Conservation (phyloP, 1,140 invertebrate species). For the Hylaeus volcanicus region DNA sequence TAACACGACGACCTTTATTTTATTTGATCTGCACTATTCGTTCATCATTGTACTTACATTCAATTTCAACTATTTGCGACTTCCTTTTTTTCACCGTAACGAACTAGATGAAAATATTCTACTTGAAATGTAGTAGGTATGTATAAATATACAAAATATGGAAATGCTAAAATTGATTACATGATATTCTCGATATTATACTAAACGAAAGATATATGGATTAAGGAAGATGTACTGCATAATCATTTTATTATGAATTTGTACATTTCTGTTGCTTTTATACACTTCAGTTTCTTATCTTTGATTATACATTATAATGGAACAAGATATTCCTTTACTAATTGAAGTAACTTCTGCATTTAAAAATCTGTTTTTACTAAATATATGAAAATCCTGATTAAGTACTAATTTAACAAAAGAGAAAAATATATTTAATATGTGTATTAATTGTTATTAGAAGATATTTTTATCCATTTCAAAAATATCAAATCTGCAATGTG, state of each 20-base stretch:
- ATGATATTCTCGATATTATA: conserved; percentile 38
- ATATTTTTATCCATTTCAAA: conserved; percentile 29
- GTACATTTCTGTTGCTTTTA: conserved; percentile 2
- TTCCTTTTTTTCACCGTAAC: conserved; percentile 21
- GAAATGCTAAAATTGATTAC: conserved; percentile 38
- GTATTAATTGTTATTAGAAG: conserved; percentile 33
- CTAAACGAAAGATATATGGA: conserved; percentile 8
- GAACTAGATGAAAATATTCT: conserved; percentile 27
- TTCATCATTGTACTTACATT: conserved; percentile 25
- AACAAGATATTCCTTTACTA: conserved; percentile 3
- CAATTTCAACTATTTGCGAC: conserved; percentile 20
- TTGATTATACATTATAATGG: not conserved
- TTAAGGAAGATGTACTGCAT: conserved; percentile 34
- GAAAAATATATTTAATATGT: conserved; percentile 16
- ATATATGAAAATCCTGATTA: not conserved
- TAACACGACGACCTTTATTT: not conserved
- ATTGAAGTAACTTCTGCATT: not conserved
- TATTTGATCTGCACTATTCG: conserved; percentile 37
- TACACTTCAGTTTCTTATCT: conserved; percentile 5
- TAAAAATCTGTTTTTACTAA: not conserved
- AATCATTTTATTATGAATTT: conserved; percentile 23
- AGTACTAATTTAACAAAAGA: conserved; percentile 19
- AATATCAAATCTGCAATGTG: not conserved
- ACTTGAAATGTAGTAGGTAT: conserved; percentile 29
- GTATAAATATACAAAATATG: conserved; percentile 21